Base-by-base conservation (phyloP, 2,113 vertebrate genomes). In the Larimichthys polyactis region DNA sequence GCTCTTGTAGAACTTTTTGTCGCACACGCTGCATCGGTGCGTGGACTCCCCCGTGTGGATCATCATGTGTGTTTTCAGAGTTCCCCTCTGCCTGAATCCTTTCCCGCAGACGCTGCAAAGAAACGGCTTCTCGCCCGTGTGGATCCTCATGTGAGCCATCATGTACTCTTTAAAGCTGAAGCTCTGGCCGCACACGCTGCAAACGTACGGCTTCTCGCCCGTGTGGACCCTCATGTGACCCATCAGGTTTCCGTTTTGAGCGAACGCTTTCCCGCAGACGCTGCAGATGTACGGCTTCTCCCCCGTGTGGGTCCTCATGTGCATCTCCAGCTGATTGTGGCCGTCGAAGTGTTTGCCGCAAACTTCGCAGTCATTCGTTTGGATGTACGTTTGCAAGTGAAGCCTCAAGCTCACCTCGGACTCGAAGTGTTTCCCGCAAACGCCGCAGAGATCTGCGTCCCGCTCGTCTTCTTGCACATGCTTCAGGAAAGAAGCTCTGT, bases 21-120 rank as follows among this genome's bases (percentile, higher is more conserved):
- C 65, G 3, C 76, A 80, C 0, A 78, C 8, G 54, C 10, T 0
- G 49, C 85, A 87, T 0, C 52, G 52, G 73, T 85, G 79, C 3
- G 78, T 43, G 19, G 57, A 83, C 62, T 85, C 79, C 0, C 85
- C 88, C 0, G 82, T 1, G 52, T 90, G 85, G 51, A 87, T 85
- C 82, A 81, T 83, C 69, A 22, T 69, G 82, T 90, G 88, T 0
- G 79, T 83, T 8, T 83, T 87, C 74, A 90, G 63, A 0, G 79
- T 78, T 0, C 83, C 71, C 48, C 74, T 59, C 81, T 79, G 66
- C 0, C 83, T 44, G 29, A 90, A 90, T 0, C 81, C 83, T 52
- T 90, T 86, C 14, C 83, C 86, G 27, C 85, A 90, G 20, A 90
- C 36, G 65, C 88, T 87, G 66, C 88, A 87, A 0, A 73, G 77